Evolutionary conservation across 2,888 invertebrate genomes (phyloP).

Genomic region (Pandemis heparana): DNA sequence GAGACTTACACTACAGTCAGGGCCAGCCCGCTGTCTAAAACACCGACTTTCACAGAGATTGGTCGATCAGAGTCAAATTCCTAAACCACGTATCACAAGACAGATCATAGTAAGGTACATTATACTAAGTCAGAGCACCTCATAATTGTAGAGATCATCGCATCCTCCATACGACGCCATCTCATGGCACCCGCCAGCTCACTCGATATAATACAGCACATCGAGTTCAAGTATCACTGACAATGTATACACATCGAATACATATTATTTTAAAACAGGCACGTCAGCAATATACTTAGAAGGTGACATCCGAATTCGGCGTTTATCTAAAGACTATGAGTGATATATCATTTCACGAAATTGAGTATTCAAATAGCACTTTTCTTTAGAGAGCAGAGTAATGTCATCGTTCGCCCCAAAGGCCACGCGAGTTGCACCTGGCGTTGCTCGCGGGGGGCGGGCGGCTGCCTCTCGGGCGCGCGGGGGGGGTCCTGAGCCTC

Average conservation of each 20-base stretch:
- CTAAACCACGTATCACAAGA: constrained; percentile 79
- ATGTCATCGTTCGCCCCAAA: constrained; percentile 45
- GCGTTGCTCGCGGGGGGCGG: neutral
- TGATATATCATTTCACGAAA: constrained; percentile 38
- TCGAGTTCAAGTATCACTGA: constrained; percentile 74
- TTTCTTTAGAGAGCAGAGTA: constrained; percentile 71
- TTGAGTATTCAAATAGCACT: constrained; percentile 70
- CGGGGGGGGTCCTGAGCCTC: neutral
- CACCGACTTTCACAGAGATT: constrained; percentile 75
- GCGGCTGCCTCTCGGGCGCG: neutral
- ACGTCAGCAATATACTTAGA: constrained; percentile 59
- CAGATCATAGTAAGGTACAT: constrained; percentile 70
- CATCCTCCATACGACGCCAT: constrained; percentile 75
- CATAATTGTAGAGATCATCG: constrained; percentile 86
- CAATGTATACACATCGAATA: constrained; percentile 70
- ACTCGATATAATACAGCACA: constrained; percentile 75
- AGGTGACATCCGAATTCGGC: constrained; percentile 37
- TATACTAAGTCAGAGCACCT: constrained; percentile 84
- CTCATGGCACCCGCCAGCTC: constrained; percentile 77
- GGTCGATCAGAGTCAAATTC: constrained; percentile 77
- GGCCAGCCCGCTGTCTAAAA: constrained; percentile 76
- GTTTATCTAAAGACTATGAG: constrained; percentile 30
- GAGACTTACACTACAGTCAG: constrained; percentile 55
- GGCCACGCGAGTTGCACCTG: neutral
- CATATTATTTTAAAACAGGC: constrained; percentile 62